A percentile compares a stretch with the other conserved stretches of the same genome.
phyloP scores from a whole-genome alignment of 2,888 invertebrate species.

The Hedya salicella region DNA sequence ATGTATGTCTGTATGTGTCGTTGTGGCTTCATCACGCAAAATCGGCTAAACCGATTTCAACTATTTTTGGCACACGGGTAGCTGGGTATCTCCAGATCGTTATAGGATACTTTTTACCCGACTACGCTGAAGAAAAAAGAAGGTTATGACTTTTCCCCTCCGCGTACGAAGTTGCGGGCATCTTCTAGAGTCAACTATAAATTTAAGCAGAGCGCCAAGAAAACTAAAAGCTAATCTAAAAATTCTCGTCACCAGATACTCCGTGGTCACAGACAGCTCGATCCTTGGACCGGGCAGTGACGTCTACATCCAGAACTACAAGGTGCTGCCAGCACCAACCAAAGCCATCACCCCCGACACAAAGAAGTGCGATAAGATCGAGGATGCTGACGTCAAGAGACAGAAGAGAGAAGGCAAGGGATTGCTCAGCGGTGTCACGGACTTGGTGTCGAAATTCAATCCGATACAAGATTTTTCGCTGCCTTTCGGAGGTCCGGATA shows the following conservation, averaged over 20 bases:
- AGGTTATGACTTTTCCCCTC: too few species aligned
- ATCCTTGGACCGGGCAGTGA: constrained; percentile 68
- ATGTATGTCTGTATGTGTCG: too few species aligned
- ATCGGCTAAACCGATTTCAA: too few species aligned
- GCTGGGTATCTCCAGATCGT: too few species aligned
- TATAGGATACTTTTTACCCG: too few species aligned
- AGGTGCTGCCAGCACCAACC: constrained; percentile 51
- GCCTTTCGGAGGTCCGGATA: constrained; percentile 63
- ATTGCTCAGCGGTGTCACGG: constrained; percentile 44
- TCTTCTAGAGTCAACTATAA: too few species aligned
- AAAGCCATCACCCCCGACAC: constrained; percentile 55
- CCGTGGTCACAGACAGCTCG: constrained; percentile 72
- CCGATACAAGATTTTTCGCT: constrained; percentile 72
- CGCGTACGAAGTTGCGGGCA: too few species aligned
- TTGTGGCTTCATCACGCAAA: too few species aligned
- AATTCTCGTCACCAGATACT: constrained; percentile 59
- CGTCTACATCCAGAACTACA: constrained; percentile 68
- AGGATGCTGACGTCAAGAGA: neutral
- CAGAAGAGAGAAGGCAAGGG: constrained; percentile 58
- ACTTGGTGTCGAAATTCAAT: constrained; percentile 60
- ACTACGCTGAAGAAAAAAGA: too few species aligned
- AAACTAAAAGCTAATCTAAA: too few species aligned
- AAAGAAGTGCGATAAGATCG: constrained; percentile 37
- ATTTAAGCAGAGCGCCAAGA: too few species aligned
- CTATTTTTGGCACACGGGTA: too few species aligned